Evolutionary conservation across 2,113 vertebrate species (phyloP), one percentile per base, ranked within the genome.

Genomic region (Pseudorectes ferrugineus): DNA sequence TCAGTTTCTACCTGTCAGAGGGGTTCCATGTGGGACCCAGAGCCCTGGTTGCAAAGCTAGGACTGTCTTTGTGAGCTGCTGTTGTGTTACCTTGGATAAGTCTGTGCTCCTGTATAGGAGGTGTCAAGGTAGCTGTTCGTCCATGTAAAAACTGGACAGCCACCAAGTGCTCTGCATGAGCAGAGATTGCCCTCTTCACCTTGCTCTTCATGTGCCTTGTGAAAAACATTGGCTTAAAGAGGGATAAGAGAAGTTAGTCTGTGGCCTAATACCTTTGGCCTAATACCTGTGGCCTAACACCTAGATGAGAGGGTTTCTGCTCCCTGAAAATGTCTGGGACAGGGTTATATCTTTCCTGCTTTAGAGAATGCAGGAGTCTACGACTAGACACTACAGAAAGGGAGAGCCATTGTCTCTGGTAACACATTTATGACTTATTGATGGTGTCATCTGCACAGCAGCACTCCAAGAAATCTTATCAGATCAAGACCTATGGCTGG

Each of bases 91-190:
- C 25, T 31, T 49, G 4, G n/a, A 24, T 19, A 12, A 8, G 24
- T 59, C 51, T 42, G 6, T 35, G 23, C 5, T 80, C 3, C 13
- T 33, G 20, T 12, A 19, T 6, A 16, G 16, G 3, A 24, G 9
- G 7, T 68, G 14, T 62, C 45, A 54, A 58, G 12, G 48, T 21
- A 17, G 21, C 48, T 40, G 43, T 63, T 68, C 54, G 12, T 45
- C 48, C 14, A 5, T 21, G 18, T 21, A 16, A 40, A 40, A 52
- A 45, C 6, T 21, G 51, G 22, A 11, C 14, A 45, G 19, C 40
- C 16, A 76, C 6, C 3, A 14, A 19, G 8, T 3, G 1, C 12
- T 71, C 5, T 9, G 13, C 4, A 7, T 12, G 15, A 57, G 6
- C 22, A 36, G 24, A 45, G 10, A 36, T 11, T 66, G 11, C 6